phyloP scores from a whole-genome alignment of 37 sponge, comb jelly and placozoan species.

The Diacarnus erythraeanus region DNA sequence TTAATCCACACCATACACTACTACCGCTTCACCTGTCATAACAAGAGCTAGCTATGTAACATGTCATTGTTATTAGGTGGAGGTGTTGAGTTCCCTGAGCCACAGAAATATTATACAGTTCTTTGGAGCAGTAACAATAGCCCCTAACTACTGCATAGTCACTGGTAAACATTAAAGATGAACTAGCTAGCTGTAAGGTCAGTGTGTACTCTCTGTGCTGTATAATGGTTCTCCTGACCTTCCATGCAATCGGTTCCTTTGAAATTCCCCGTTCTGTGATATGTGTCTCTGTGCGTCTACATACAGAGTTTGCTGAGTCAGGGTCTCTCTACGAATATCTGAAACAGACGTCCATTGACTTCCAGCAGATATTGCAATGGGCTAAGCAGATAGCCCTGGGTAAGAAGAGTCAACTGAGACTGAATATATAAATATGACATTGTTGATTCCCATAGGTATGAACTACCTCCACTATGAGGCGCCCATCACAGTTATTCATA shows the following conservation, averaged over 20 bases:
- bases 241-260: too few species aligned
- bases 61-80: conserved; percentile 38
- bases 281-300: too few species aligned
- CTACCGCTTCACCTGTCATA: neutral
- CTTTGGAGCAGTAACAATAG: conserved; percentile 76
- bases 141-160: conserved; percentile 79
- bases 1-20: conserved; percentile 16
- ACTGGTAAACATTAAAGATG: conserved; percentile 48
- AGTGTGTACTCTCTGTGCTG: too few species aligned
- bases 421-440: neutral
- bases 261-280: too few species aligned
- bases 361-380: conserved; percentile 76
- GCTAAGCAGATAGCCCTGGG: conserved; percentile 87
- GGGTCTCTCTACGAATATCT: conserved; percentile 87
- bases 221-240: too few species aligned
- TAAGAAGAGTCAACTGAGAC: conserved; percentile 13
- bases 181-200: too few species aligned
- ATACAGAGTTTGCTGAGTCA: conserved; percentile 71
- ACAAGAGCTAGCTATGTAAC: too few species aligned
- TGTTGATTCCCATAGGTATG: conserved; percentile 46
- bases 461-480: conserved; percentile 93
- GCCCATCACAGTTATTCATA: conserved; percentile 83
- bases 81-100: conserved; percentile 80
- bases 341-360: conserved; percentile 53
- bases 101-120: conserved; percentile 92